Evolutionary conservation across 2,888 invertebrate species (phyloP).

Genomic region (Drosophila pegasa): DNA sequence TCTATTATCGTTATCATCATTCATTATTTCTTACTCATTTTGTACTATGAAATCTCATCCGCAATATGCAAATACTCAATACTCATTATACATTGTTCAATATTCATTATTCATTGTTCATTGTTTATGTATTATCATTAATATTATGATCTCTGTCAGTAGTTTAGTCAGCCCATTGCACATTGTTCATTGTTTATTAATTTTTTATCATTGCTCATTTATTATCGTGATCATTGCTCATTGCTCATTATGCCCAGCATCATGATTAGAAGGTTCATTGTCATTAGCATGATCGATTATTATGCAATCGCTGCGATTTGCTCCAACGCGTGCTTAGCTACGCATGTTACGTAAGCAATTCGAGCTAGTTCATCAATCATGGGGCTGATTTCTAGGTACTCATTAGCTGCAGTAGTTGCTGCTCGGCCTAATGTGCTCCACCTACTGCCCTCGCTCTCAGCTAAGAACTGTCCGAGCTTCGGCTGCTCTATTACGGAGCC

Average conservation of each 20-base stretch:
- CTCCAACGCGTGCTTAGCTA: neutral
- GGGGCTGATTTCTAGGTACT: neutral
- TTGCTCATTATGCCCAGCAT: neutral
- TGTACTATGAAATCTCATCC: too few species aligned
- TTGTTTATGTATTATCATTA: too few species aligned
- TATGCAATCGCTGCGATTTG: neutral
- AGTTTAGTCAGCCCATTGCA: too few species aligned
- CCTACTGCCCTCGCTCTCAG: neutral
- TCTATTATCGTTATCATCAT: too few species aligned
- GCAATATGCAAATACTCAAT: too few species aligned
- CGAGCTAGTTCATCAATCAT: neutral
- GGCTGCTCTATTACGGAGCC: neutral
- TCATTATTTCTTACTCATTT: too few species aligned
- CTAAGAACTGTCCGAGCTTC: neutral
- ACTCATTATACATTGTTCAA: too few species aligned
- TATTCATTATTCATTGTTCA: too few species aligned
- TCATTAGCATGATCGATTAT: neutral
- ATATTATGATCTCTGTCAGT: too few species aligned
- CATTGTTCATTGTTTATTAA: too few species aligned
- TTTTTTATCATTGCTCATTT: too few species aligned
- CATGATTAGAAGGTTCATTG: neutral
- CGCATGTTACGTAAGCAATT: neutral
- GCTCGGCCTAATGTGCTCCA: neutral
- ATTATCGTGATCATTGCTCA: neutral
- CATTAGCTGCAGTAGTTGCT: neutral